Conservation (phyloP, 2,797 vertebrate species). For the Tokudaia muenninki region DNA sequence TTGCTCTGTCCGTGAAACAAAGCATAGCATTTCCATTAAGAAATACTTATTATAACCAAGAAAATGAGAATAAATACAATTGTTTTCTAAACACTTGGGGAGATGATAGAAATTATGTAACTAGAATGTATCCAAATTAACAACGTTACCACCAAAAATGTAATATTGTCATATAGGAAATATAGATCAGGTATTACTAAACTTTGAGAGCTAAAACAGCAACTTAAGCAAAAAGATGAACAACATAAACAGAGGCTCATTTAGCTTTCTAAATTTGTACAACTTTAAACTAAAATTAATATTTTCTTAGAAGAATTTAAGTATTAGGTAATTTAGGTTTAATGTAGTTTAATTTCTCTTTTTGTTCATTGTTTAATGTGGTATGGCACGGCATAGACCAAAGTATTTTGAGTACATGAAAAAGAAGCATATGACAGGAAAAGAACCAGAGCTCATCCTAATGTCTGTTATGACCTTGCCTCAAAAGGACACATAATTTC, state of each 20-base stretch:
- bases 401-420: neutral
- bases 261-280: neutral
- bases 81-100: neutral
- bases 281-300: neutral
- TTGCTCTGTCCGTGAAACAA: neutral
- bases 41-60: neutral
- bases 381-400: neutral
- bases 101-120: neutral
- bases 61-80: conserved; percentile 4
- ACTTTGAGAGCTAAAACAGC: neutral
- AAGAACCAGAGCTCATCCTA: neutral
- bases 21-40: neutral
- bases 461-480: neutral
- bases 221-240: neutral
- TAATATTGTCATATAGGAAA: neutral
- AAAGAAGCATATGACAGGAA: neutral
- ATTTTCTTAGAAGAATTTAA: conserved; percentile 21
- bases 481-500: neutral
- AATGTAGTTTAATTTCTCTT: neutral
- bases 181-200: neutral
- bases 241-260: neutral
- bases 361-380: neutral
- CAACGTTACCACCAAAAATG: neutral
- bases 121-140: neutral
- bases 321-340: neutral